Conservation (phyloP, 2,113 vertebrate species). For the Aspidoscelis tigris region DNA sequence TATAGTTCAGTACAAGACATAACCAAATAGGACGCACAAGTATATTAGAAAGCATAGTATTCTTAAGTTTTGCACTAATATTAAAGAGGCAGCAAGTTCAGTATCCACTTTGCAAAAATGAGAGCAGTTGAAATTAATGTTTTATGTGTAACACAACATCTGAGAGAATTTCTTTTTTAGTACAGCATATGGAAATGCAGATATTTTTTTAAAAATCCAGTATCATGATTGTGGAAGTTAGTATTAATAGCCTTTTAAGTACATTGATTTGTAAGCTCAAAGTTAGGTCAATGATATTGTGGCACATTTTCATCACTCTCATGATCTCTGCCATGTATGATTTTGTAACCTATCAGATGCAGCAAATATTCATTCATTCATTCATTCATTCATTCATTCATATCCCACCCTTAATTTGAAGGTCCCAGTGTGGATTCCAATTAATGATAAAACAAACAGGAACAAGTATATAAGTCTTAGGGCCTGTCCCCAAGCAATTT, state of each 20-base stretch:
- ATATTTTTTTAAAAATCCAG: background rate
- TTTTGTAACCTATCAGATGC: no score
- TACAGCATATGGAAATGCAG: background rate
- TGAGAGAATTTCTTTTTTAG: background rate
- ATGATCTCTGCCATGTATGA: background rate
- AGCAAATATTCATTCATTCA: no score
- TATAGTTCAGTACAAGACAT: slow-evolving; percentile 16
- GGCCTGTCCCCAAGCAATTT: no score
- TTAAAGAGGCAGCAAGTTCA: slow-evolving; percentile 2
- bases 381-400: no score
- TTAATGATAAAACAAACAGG: no score
- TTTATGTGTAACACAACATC: slow-evolving; percentile 8
- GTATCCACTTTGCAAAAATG: background rate
- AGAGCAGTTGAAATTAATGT: slow-evolving; percentile 3
- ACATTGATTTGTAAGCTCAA: background rate
- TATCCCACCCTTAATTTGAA: no score
- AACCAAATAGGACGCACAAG: slow-evolving; percentile 4
- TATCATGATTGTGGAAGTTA: background rate
- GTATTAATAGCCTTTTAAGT: background rate
- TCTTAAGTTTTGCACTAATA: background rate
- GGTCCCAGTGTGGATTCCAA: no score
- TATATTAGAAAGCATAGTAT: background rate
- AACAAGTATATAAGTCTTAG: no score
- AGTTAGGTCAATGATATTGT: background rate
- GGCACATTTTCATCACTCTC: background rate